Evolutionary conservation across 1,140 invertebrate genomes (phyloP).

Genomic region (Mamestra configurata): DNA sequence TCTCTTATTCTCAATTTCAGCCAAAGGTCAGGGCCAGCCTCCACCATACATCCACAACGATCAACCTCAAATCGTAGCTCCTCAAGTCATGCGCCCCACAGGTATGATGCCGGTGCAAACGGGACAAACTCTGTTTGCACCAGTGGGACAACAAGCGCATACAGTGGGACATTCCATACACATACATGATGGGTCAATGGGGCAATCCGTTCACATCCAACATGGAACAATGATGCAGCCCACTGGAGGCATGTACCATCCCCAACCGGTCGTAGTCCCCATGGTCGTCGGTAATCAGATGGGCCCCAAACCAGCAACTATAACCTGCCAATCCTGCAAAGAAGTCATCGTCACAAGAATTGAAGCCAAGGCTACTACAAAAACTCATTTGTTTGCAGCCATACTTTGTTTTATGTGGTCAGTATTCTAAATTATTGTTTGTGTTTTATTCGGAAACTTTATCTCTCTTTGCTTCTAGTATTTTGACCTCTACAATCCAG

Average conservation of each 20-base stretch:
- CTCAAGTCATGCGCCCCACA: not conserved
- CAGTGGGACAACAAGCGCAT: not conserved
- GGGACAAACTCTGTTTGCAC: not conserved
- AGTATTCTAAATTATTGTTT: slow-evolving; percentile 50
- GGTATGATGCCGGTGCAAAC: not conserved
- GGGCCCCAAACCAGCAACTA: slow-evolving; percentile 30
- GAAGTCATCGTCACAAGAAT: slow-evolving; percentile 73
- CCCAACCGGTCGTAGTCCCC: not conserved
- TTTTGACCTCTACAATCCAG: too few relatives aligned
- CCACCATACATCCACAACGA: not conserved
- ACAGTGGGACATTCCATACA: not conserved
- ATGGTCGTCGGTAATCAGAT: slow-evolving; percentile 1
- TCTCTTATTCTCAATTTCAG: not conserved
- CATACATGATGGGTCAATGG: not conserved
- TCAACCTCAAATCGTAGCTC: too few relatives aligned
- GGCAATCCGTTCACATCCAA: not conserved
- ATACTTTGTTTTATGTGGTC: slow-evolving; percentile 86
- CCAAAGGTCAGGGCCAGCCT: not conserved
- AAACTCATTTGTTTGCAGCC: slow-evolving; percentile 89
- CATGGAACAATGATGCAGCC: not conserved
- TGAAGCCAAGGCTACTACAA: slow-evolving; percentile 80
- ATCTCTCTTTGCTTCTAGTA: too few relatives aligned
- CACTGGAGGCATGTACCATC: not conserved
- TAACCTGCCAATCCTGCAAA: slow-evolving; percentile 86
- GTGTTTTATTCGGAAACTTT: too few relatives aligned